Base-by-base conservation (phyloP, 2,797 vertebrate species). In the Lacerta bilineata region DNA sequence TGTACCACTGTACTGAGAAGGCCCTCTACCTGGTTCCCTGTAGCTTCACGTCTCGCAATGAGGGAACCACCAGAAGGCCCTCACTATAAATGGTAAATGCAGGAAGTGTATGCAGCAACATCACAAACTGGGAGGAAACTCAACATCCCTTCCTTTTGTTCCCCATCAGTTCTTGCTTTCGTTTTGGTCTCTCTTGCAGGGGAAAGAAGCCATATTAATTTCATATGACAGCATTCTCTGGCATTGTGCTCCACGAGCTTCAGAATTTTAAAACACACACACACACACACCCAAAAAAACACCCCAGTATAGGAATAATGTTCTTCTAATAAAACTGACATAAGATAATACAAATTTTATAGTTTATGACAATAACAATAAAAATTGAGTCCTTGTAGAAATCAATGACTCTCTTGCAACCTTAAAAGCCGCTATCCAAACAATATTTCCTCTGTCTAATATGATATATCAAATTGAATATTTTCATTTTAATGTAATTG, bases 301-400 rank as follows among this genome's bases (percentile, higher is more conserved):
- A 55, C 50, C 50, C 50, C 13, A 4, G 41, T 90, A 88, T 59
- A 91, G 68, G 92, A 92, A 94, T 20, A 93, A 93, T 55, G 61
- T 86, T 92, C 77, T 84, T 94, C 90, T 93, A 94, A 91, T 94
- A 95, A 95, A 96, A 91, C 66, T 84, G 85, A 88, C 86, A 68
- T 86, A 43, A 87, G 91, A 92, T 92, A 92, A 95, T 91, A 85
- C 76, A 82, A 71, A 90, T 94, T 96, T 94, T 92, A 91, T 90
- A 88, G 91, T 39, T n/a, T 41, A 18, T 92, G 92, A 93, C 92
- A 88, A 93, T 83, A 94, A 90, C 81, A 93, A 91, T 81, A 93
- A 93, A 92, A 86, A 91, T 84, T 81, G 13, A 83, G 88, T 81
- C 93, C 91, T 87, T 69, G 17, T 81, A 83, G 92, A 92, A 94